Evolutionary conservation across 2,888 invertebrate genomes (phyloP).

Genomic region (Euphydryas editha): DNA sequence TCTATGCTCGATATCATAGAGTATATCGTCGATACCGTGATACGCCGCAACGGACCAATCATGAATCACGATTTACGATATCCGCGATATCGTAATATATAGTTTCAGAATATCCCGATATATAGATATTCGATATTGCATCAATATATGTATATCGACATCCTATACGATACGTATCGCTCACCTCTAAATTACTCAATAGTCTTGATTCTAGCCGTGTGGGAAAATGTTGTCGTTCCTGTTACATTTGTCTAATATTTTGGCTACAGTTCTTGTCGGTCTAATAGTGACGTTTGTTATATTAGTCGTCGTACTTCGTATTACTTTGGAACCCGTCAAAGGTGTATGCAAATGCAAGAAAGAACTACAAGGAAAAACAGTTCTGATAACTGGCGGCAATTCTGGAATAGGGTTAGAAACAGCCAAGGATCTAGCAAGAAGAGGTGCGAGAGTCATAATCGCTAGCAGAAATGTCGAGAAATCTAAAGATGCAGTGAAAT

Average conservation of each 20-base stretch:
- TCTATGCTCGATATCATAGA: too few species aligned
- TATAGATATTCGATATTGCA: too few species aligned
- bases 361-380: conserved; percentile 81
- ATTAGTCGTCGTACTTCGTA: conserved; percentile 39
- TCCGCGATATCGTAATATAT: too few species aligned
- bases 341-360: conserved; percentile 60
- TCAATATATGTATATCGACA: too few species aligned
- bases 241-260: background rate
- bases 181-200: background rate
- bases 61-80: too few species aligned
- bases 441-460: conserved; percentile 88
- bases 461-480: conserved; percentile 89
- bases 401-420: conserved; percentile 93
- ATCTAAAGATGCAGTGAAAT: conserved; percentile 87
- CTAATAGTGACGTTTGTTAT: conserved; percentile 36
- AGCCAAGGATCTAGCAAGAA: conserved; percentile 86
- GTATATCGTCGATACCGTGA: too few species aligned
- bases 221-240: background rate
- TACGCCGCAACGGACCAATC: too few species aligned
- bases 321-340: conserved; percentile 50
- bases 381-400: conserved; percentile 91
- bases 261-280: conserved; percentile 4
- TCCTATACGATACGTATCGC: too few species aligned
- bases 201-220: background rate
- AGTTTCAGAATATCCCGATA: too few species aligned